These are phyloP conservation scores for Strongylocentrotus purpuratus DNA, from an alignment of 35 echinoderm and acorn worm species.

Conservation along the genomic window DNA sequence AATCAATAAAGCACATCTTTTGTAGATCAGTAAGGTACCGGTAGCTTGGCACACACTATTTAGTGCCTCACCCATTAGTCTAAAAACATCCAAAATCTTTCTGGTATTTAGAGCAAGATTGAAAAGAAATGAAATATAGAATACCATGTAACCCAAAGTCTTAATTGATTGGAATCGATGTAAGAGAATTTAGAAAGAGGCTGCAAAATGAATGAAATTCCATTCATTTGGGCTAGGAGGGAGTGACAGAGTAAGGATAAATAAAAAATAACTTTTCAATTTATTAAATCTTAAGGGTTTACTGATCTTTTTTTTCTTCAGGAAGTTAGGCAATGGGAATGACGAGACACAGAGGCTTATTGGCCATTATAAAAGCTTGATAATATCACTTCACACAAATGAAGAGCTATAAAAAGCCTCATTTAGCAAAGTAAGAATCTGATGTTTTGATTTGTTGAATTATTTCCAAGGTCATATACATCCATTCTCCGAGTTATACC, in stretches of 20 bases:
- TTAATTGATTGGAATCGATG: too few relatives aligned
- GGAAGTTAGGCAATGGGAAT: neutral
- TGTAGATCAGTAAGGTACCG: neutral
- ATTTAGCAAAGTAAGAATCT: too few relatives aligned
- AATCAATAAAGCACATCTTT: neutral
- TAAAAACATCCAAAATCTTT: neutral
- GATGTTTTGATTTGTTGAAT: too few relatives aligned
- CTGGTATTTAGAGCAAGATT: neutral
- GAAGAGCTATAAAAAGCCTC: too few relatives aligned
- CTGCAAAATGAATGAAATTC: neutral
- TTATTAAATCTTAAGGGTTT: too few relatives aligned
- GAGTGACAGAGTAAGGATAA: neutral
- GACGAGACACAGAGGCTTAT: neutral
- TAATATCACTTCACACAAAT: too few relatives aligned
- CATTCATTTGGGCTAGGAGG: neutral
- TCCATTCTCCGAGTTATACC: too few relatives aligned
- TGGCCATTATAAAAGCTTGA: neutral
- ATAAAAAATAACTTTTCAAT: neutral
- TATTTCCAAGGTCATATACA: too few relatives aligned
- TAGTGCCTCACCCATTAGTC: neutral
- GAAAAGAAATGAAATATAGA: neutral
- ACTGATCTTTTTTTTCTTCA: neutral
- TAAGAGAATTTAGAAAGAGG: neutral
- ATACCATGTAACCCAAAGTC: too few relatives aligned
- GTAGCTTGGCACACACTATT: neutral